Evolutionary conservation across 1,140 invertebrate species (phyloP), one percentile per base, ranked within the genome.

Genomic region (Ooceraea biroi): DNA sequence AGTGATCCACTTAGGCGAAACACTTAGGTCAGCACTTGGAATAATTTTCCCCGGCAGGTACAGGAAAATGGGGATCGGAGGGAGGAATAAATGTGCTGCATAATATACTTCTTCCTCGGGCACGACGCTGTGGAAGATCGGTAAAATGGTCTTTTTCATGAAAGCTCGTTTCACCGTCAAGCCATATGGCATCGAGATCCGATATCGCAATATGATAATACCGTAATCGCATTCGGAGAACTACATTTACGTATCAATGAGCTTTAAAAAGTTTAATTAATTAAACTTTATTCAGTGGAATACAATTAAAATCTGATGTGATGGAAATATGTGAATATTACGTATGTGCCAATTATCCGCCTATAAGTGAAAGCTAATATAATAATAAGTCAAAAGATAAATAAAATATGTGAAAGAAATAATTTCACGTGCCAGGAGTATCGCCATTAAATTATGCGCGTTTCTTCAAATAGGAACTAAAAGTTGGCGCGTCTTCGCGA

Each of bases 21-120:
- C 27, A 71, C 65, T 80, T 80, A 58, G 65, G 65, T 80, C 76
- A 80, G 65, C 65, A 71, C 50, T 80, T 80, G 69, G 50, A 80
- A 80, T 80, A 69, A 80, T 80, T 80, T 69, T 36, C 50, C 14
- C 12, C 1, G 36, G 52, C 50, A 65, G 73, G 36, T 41, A 77
- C 27, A 22, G 25, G 48, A 36, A 46, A 46, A 14, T 12, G 19
- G 14, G 11, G 27, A 41, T 27, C 4, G 52, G 8, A 19, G 3
- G n/a, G n/a, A 55, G 50, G 52, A 27, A 66, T 46, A 63, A 30
- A 76, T 17, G n/a, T n/a, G n/a, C 25, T 8, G 65, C 65, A 25
- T 80, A 80, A 80, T 80, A 50, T 19, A 10, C 41, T 80, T 80
- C 65, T 80, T 80, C 50, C 65, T 55, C 50, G 65, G 44, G 25